These are phyloP conservation scores for Gracilinanus agilis DNA, from an alignment of 2,113 vertebrate species.

Conservation along the genomic window DNA sequence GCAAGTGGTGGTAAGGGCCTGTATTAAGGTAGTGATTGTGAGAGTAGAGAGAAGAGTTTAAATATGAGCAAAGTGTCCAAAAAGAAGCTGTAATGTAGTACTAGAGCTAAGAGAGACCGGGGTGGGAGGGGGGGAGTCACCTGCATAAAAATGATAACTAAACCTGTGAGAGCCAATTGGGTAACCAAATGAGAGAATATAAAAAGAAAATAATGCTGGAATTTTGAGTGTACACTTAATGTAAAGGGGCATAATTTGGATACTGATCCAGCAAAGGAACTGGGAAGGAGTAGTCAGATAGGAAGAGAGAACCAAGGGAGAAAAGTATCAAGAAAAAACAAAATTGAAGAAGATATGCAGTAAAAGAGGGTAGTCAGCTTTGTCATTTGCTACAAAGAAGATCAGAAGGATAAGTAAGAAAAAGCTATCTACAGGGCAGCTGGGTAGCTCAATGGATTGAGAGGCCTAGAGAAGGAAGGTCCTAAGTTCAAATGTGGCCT, in stretches of 20 bases:
- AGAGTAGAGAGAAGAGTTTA: neutral
- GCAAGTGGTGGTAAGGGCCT: neutral
- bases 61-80: neutral
- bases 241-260: neutral
- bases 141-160: neutral
- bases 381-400: neutral
- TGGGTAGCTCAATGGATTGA: no score
- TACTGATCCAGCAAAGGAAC: neutral
- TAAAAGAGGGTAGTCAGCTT: neutral
- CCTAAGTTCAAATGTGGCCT: no score
- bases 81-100: neutral
- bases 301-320: neutral
- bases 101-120: neutral
- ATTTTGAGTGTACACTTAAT: neutral
- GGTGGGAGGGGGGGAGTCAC: no score
- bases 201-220: neutral
- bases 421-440: neutral
- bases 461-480: no score
- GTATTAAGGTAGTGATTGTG: neutral
- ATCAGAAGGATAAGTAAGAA: neutral
- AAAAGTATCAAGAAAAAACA: neutral
- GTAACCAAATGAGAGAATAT: neutral
- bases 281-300: neutral
- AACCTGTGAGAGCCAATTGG: neutral
- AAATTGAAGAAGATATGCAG: neutral